Evolutionary conservation across 2,113 vertebrate genomes (phyloP).

Genomic region (Forbesichthys papilliferus): DNA sequence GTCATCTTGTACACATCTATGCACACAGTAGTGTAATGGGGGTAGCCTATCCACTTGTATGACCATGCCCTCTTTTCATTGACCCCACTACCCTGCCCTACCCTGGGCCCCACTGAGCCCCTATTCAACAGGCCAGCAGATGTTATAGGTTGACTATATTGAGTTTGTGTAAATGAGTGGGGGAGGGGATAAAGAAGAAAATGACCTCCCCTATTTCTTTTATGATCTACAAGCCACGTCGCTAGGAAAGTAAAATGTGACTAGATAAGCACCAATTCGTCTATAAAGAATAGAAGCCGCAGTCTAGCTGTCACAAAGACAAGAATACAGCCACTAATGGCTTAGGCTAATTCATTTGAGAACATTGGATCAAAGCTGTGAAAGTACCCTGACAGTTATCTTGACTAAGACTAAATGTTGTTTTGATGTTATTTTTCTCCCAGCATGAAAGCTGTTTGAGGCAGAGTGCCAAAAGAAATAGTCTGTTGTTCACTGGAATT

Average conservation of each 20-base stretch:
- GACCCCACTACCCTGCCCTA: not conserved
- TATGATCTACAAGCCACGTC: slow-evolving; percentile 2
- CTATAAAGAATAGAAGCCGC: not conserved
- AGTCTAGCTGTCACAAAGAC: not conserved
- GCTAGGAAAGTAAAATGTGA: not conserved
- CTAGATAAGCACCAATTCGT: not conserved
- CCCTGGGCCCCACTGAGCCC: slow-evolving; percentile 50
- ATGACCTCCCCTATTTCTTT: slow-evolving; percentile 7
- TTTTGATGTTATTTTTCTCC: not conserved
- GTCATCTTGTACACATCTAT: slow-evolving; percentile 22
- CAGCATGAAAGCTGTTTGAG: not conserved
- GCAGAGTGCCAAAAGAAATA: not conserved
- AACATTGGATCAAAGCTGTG: not conserved
- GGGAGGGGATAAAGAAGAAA: slow-evolving; percentile 47
- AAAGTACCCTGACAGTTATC: not conserved
- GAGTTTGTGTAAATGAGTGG: slow-evolving; percentile 33
- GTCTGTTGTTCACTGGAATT: not conserved
- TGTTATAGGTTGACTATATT: slow-evolving; percentile 53
- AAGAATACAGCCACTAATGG: not conserved
- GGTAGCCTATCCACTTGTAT: slow-evolving; percentile 36
- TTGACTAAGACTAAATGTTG: not conserved
- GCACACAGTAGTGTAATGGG: slow-evolving; percentile 16
- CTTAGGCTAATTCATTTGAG: not conserved
- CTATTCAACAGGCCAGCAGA: slow-evolving; percentile 62
- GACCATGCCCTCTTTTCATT: slow-evolving; percentile 38